Evolutionary conservation across 2,888 invertebrate genomes (phyloP), one percentile per base, ranked within the genome.

Genomic region (Xestia sexstrigata): DNA sequence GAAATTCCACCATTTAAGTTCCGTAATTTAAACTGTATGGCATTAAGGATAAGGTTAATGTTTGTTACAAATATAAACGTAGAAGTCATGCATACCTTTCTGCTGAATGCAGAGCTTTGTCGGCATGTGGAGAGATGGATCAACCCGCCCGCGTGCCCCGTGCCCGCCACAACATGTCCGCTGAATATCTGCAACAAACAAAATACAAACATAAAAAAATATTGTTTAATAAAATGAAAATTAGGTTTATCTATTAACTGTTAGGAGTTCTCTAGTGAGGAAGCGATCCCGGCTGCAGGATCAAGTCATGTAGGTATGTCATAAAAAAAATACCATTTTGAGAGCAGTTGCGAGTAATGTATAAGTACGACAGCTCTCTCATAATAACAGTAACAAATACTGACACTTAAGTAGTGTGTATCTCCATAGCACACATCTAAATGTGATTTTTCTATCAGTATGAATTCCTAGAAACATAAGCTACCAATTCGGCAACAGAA

Each of bases 51-150:
- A 58, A n/a, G 26, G 20, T 63, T 49, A 15, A 47, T 35, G 1
- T 49, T 68, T 6, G 67, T 26, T 35, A 39, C 0, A 23, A 62
- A 70, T 26, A 20, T 42, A 49, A 69, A 39, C 39, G 6, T 26
- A 39, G n/a, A 70, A 71, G 8, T 13, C 2, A 49, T 75, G 1
- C 3, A 35, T 88, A 94, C 96, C 96, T 96, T 96, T 96, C 96
- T 95, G 96, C 95, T 94, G 95, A 92, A 93, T 93, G 95, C 95
- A 95, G 94, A 94, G 93, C 93, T 90, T 93, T 94, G 93, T 95
- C 95, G 94, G 93, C 96, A 96, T 96, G 94, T 93, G 95, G 93
- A 94, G 92, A 89, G 92, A 91, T 90, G 92, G 85, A 89, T 95
- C 93, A 95, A 93, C 92, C 92, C 89, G 92, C 90, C 90, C 91